Conservation (phyloP, 2,113 vertebrate species). For the Upupa epops region DNA sequence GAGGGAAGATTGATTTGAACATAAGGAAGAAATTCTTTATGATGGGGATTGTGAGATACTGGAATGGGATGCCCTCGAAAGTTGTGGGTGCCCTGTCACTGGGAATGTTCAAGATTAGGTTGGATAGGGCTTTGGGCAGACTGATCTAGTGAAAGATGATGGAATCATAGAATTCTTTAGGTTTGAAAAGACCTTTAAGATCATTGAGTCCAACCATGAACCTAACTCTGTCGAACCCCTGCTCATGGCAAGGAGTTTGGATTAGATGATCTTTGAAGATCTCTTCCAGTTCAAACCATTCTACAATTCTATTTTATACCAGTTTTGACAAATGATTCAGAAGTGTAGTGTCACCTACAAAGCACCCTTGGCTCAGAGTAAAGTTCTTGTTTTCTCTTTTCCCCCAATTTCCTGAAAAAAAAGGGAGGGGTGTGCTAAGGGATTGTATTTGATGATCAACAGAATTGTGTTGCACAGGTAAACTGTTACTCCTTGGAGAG, state of each 20-base stretch:
- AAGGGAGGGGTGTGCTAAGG: no score
- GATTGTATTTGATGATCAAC: neutral
- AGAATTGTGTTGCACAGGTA: neutral
- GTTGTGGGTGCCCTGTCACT: no score
- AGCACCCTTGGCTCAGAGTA: neutral
- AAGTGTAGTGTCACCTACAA: neutral
- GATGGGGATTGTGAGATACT: neutral
- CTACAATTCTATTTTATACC: neutral
- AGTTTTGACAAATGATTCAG: neutral
- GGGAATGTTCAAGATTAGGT: no score
- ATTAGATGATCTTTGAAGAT: neutral
- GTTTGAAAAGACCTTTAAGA: no score
- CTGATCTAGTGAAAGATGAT: neutral
- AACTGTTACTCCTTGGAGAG: neutral
- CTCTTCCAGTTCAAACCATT: neutral
- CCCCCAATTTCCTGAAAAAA: neutral
- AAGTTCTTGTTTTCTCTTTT: neutral
- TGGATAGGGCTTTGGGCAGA: neutral
- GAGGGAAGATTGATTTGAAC: neutral
- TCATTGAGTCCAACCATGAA: no score
- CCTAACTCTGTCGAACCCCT: neutral
- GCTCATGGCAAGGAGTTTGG: fast-evolving
- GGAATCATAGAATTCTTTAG: no score
- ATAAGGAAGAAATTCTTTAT: neutral
- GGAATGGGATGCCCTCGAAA: neutral